These are phyloP conservation scores for Drosophila sordidula DNA, from an alignment of 2,888 invertebrate genomes.

Conservation along the genomic window DNA sequence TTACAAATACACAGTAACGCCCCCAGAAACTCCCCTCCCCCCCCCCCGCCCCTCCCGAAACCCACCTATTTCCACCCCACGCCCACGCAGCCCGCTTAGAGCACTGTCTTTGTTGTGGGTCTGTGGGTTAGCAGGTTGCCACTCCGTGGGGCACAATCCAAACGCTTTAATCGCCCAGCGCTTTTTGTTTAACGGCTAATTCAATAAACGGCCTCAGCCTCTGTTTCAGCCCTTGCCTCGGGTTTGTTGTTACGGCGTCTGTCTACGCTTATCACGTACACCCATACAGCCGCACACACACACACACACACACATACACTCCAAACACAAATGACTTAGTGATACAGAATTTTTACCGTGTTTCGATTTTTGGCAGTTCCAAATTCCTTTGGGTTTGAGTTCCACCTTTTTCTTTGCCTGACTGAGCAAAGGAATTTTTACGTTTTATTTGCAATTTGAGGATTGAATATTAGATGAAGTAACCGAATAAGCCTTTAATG, in stretches of 20 bases:
- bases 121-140: conserved; percentile 63
- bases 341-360: conserved; percentile 81
- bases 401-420: conserved; percentile 8
- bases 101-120: conserved; percentile 36
- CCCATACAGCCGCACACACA: conserved; percentile 36
- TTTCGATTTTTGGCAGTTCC: conserved; percentile 71
- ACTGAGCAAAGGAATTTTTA: conserved; percentile 12
- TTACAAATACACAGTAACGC: conserved; percentile 10
- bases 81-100: conserved; percentile 3
- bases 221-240: conserved; percentile 34
- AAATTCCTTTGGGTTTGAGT: conserved; percentile 35
- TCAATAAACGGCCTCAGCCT: conserved; percentile 60
- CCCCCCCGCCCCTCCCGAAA: conserved; percentile 9
- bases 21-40: background rate
- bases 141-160: conserved; percentile 18
- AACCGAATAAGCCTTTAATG: conserved; percentile 16
- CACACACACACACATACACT: conserved; percentile 23
- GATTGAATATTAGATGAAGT: conserved; percentile 9
- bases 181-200: conserved; percentile 68
- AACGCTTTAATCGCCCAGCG: conserved; percentile 57
- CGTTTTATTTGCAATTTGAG: conserved; percentile 7
- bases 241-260: conserved; percentile 73
- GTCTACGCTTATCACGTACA: conserved; percentile 69
- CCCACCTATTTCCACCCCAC: no score
- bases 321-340: conserved; percentile 55